These are phyloP conservation scores for Synergus itoensis DNA, from an alignment of 2,888 invertebrate species.

Conservation along the genomic window DNA sequence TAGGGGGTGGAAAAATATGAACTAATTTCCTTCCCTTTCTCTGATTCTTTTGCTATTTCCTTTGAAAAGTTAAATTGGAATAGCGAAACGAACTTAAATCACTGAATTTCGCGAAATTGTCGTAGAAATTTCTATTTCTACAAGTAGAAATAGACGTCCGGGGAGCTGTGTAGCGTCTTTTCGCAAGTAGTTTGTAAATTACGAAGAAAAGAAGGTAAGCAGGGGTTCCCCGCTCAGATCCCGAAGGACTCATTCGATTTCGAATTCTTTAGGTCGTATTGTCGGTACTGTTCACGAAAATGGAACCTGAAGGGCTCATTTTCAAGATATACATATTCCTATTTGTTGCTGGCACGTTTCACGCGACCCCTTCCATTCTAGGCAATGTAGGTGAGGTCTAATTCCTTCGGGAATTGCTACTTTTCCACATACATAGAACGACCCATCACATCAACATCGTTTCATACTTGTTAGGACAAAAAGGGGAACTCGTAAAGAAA, in stretches of 20 bases:
- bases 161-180: conserved; percentile 7
- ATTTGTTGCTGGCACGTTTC: conserved; percentile 20
- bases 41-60: neutral
- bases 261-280: conserved; percentile 37
- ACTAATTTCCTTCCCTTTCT: too few relatives aligned
- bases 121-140: conserved; percentile 16
- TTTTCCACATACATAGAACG: conserved; percentile 20
- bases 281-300: conserved; percentile 17
- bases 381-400: conserved; percentile 22
- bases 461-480: neutral
- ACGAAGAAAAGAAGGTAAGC: conserved; percentile 13
- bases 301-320: conserved; percentile 19
- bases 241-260: conserved; percentile 41
- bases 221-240: conserved; percentile 16
- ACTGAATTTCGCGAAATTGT: neutral
- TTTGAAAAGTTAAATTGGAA: neutral
- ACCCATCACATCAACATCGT: conserved; percentile 6
- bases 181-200: conserved; percentile 37
- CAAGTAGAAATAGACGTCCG: conserved; percentile 20
- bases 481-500: neutral
- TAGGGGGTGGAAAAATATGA: too few relatives aligned
- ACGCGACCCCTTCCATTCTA: neutral
- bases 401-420: conserved; percentile 30
- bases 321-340: conserved; percentile 36
- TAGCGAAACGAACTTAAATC: neutral